Evolutionary conservation across 2,797 vertebrate genomes (phyloP).

Genomic region (Rhinoraja longicauda): DNA sequence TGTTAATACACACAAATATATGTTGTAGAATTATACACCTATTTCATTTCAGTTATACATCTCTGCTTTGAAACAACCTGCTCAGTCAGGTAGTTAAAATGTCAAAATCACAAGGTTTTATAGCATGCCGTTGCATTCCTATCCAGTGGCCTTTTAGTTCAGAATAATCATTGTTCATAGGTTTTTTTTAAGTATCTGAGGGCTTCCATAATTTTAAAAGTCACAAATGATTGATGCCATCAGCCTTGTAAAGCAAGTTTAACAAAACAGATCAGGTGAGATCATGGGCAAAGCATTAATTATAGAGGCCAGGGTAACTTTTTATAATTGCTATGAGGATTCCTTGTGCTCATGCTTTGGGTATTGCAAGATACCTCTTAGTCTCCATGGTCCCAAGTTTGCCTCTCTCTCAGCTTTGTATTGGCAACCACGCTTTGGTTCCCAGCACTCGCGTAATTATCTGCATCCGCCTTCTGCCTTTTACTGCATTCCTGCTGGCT

Average conservation of each 20-base stretch:
- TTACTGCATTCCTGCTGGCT: background rate
- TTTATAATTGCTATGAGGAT: background rate
- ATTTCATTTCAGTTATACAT: background rate
- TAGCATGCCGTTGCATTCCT: background rate
- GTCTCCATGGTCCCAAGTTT: background rate
- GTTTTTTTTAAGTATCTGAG: background rate
- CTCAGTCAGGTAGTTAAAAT: background rate
- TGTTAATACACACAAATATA: background rate
- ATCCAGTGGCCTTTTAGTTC: background rate
- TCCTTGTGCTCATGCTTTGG: background rate
- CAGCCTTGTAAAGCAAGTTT: background rate
- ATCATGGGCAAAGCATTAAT: background rate
- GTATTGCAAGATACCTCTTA: background rate
- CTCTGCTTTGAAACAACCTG: background rate
- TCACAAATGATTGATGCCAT: background rate
- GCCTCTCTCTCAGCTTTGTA: background rate
- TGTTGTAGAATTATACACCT: background rate
- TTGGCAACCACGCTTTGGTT: background rate
- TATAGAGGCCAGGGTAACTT: background rate
- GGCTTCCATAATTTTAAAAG: background rate
- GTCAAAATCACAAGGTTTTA: background rate
- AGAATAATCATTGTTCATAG: background rate
- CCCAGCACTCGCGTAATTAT: background rate
- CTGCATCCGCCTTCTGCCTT: background rate
- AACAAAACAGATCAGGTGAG: background rate